A percentile compares a stretch with the other conserved stretches of the same genome.
Evolutionary conservation across 2,797 vertebrate species (phyloP).

Genomic region (Loris lydekkerianus): DNA sequence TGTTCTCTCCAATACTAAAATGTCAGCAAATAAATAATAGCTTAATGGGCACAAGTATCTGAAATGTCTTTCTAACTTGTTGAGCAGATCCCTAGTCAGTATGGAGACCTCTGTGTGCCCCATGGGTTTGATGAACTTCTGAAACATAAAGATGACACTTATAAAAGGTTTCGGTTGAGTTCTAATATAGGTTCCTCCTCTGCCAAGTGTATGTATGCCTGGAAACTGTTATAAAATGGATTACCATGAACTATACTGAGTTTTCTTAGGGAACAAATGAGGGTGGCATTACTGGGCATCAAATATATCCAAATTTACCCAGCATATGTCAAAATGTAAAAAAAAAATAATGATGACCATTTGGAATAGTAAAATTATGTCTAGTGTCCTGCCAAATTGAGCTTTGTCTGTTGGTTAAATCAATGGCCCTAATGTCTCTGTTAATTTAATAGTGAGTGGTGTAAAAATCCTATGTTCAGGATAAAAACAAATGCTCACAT

Average conservation of each 20-base stretch:
- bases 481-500: not conserved
- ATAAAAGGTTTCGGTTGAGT: not conserved
- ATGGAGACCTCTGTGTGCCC: not conserved
- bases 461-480: not conserved
- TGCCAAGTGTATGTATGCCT: not conserved
- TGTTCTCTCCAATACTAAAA: not conserved
- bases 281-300: not conserved
- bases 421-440: not conserved
- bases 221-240: not conserved
- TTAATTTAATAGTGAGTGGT: conserved; percentile 19
- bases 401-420: conserved; percentile 8
- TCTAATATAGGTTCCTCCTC: not conserved
- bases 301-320: conserved; percentile 49
- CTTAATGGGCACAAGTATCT: not conserved
- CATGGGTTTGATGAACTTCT: not conserved
- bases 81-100: not conserved
- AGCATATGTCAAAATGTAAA: conserved; percentile 19
- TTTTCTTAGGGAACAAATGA: conserved; percentile 37
- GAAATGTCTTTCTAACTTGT: not conserved
- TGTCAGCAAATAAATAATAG: not conserved
- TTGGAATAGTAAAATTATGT: conserved; percentile 13
- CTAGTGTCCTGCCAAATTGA: not conserved
- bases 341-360: not conserved
- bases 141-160: not conserved
- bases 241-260: not conserved